Base-by-base conservation (phyloP, 2,113 vertebrate species). In the Strix uralensis region DNA sequence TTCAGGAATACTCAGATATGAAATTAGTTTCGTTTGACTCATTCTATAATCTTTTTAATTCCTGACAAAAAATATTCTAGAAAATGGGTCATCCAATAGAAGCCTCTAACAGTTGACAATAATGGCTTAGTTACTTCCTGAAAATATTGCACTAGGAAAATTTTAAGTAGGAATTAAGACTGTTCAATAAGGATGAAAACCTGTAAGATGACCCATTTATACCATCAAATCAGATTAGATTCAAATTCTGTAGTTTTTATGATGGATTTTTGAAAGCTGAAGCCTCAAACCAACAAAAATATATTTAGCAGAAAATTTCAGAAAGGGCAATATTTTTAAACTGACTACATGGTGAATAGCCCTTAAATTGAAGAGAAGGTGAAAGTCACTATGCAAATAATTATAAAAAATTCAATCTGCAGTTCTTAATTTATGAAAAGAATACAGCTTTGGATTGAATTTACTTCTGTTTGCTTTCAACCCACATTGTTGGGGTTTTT, bases 231-330 rank as follows among this genome's bases (percentile, higher is more conserved):
- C 10, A 77, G 17, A 87, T 88, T 51, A 93, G 32, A 47, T 66
- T 95, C 6, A 92, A 82, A 71, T 74, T 71, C 17, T 7, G 2
- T 27, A 34, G 16, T 22, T 80, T 86, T 89, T 70, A 34, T 47
- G 40, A 11, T 40, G 8, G 34, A 22, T 3, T 69, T 81, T 42
- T 57, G 62, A 82, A 52, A 94, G 47, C 40, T 87, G 57, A 87
- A 79, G 34, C n/a, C 70, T 81, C 57, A 81, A 94, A 87, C 44
- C 29, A 67, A 27, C 27, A 63, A 71, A 91, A 92, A 78, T 88
- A 73, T 49, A 58, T 93, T 81, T 86, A 86, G 59, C 16, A 63
- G 55, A 94, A 96, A 63, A 51, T 80, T 58, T 86, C 23, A 51
- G 40, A 59, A 88, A 27, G 2, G 7, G 3, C 6, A 70, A 57